Evolutionary conservation across 92 coral and sea anemone genomes (phyloP).

Genomic region (Phenganax marumi): DNA sequence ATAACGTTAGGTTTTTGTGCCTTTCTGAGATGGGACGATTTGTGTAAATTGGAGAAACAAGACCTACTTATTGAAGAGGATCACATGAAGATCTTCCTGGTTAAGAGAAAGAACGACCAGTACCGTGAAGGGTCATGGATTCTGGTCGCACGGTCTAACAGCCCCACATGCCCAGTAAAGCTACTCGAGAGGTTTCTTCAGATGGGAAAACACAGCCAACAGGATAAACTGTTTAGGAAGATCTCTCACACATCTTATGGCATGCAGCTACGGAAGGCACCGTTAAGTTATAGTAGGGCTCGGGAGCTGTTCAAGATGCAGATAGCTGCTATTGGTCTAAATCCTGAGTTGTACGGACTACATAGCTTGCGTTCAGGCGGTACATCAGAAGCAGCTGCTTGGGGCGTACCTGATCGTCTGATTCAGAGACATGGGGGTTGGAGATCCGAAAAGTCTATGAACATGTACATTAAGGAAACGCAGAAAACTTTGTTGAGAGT

Average conservation of each 20-base stretch:
- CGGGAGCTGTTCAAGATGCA: constrained; percentile 13
- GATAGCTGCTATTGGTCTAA: constrained; percentile 23
- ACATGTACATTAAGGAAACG: constrained; percentile 47
- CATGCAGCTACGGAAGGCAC: neutral
- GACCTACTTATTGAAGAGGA: neutral
- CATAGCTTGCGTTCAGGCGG: constrained; percentile 42
- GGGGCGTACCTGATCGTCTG: constrained; percentile 31
- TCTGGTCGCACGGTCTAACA: constrained; percentile 14
- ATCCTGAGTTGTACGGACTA: constrained; percentile 8
- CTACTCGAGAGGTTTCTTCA: constrained; percentile 23
- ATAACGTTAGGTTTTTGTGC: constrained; percentile 36
- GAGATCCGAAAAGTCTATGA: constrained; percentile 31
- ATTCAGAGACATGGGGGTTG: constrained; percentile 40
- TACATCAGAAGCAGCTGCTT: constrained; percentile 27
- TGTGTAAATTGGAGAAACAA: neutral
- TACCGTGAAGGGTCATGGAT: constrained; percentile 34
- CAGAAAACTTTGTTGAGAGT: constrained; percentile 26
- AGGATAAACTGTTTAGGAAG: constrained; percentile 15
- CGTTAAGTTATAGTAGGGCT: constrained; percentile 15
- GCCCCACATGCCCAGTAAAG: constrained; percentile 21
- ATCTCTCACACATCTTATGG: neutral
- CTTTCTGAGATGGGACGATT: constrained; percentile 42
- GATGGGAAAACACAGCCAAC: neutral
- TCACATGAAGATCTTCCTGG: constrained; percentile 29
- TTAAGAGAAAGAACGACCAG: constrained; percentile 36